Evolutionary conservation across 2,797 vertebrate genomes (phyloP).

Genomic region (Poecilia wingei): DNA sequence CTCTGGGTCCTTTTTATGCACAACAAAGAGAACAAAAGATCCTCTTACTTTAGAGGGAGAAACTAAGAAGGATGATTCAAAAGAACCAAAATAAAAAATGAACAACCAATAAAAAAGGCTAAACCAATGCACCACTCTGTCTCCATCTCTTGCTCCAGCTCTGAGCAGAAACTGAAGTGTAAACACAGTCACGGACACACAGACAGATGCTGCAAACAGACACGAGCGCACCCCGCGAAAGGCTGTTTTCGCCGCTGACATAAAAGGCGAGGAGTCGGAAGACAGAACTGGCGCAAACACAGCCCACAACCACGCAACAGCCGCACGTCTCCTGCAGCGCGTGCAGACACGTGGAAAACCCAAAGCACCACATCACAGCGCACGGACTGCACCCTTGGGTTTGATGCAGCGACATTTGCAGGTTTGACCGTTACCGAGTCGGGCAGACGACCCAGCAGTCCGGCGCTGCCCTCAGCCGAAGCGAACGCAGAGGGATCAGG

Average conservation of each 20-base stretch:
- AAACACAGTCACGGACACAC: slow-evolving; percentile 44
- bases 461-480: slow-evolving; percentile 23
- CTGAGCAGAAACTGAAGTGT: slow-evolving; percentile 45
- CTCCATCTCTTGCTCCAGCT: slow-evolving; percentile 34
- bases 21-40: slow-evolving; percentile 34
- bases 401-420: slow-evolving; percentile 11
- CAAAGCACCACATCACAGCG: slow-evolving; percentile 11
- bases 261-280: slow-evolving; percentile 32
- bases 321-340: slow-evolving; percentile 23
- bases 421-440: slow-evolving; percentile 24
- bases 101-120: not conserved
- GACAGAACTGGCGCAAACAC: slow-evolving; percentile 13
- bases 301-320: slow-evolving; percentile 15
- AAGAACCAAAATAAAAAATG: slow-evolving; percentile 22
- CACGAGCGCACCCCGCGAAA: slow-evolving; percentile 13
- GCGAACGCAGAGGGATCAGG: slow-evolving; percentile 49
- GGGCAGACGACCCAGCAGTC: slow-evolving; percentile 9
- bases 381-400: not conserved
- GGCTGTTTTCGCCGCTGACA: slow-evolving; percentile 36
- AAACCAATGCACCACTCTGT: slow-evolving; percentile 13
- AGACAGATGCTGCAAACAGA: slow-evolving; percentile 18
- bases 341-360: slow-evolving; percentile 12
- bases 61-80: not conserved
- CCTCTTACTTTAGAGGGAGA: slow-evolving; percentile 7
- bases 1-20: not conserved